Percentiles rank a stretch among this genome's conserved stretches.
phyloP scores from a whole-genome alignment of 2,888 invertebrate species.

The Tipula unca region DNA sequence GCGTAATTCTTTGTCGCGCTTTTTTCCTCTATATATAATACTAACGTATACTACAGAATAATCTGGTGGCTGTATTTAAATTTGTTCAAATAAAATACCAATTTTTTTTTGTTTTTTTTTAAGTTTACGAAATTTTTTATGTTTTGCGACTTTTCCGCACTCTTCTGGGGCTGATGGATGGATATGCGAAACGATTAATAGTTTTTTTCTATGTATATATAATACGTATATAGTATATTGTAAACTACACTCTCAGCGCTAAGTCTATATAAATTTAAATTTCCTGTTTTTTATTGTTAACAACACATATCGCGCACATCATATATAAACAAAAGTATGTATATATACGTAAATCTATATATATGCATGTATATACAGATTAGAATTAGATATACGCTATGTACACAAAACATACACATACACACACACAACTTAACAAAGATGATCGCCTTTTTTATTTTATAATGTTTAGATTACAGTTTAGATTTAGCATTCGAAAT shows the following conservation, averaged over 20 bases:
- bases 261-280: background rate
- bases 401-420: background rate
- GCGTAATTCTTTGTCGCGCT: background rate
- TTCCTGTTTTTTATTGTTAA: background rate
- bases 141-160: background rate
- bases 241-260: background rate
- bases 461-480: background rate
- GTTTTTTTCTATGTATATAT: background rate
- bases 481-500: background rate
- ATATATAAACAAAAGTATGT: background rate
- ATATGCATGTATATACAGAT: background rate
- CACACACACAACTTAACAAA: background rate
- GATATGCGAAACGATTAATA: background rate
- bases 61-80: background rate
- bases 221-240: too few relatives aligned
- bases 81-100: background rate
- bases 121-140: background rate
- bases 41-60: background rate
- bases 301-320: background rate
- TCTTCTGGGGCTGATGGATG: background rate
- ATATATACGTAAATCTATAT: background rate
- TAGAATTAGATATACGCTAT: background rate
- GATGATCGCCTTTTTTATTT: background rate
- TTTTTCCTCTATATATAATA: background rate
- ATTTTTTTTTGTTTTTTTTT: background rate